A percentile compares a stretch with the other conserved stretches of the same genome.
These are phyloP conservation scores for Poecilia picta DNA, from an alignment of 2,797 vertebrate genomes.

Conservation along the genomic window DNA sequence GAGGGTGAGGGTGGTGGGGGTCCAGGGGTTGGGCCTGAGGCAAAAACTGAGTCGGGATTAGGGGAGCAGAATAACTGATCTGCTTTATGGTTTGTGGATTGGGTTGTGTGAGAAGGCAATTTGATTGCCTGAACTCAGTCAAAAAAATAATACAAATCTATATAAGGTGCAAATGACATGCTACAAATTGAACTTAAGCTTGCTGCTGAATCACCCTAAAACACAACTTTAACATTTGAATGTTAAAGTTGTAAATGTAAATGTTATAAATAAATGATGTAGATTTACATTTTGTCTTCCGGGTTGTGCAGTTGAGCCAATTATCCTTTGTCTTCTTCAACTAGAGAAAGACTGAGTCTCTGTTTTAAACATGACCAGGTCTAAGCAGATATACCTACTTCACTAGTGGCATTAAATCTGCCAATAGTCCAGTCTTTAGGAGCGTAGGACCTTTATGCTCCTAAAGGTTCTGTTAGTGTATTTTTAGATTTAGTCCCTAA, in stretches of 20 bases:
- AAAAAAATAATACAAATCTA: neutral
- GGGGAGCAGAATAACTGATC: conserved; percentile 23
- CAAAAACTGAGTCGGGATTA: conserved; percentile 31
- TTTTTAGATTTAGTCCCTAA: neutral
- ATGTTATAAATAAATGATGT: neutral
- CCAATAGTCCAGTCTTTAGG: neutral
- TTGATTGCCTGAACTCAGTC: neutral
- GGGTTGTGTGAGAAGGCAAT: too few species aligned
- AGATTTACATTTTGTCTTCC: neutral
- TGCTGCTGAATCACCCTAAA: neutral
- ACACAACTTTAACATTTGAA: neutral
- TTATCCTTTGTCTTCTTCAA: neutral
- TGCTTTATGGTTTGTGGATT: neutral
- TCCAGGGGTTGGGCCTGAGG: conserved; percentile 2
- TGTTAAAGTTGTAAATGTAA: too few species aligned
- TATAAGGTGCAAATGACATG: neutral
- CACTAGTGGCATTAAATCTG: too few species aligned
- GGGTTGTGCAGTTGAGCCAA: neutral
- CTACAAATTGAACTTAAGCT: neutral
- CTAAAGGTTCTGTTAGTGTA: too few species aligned
- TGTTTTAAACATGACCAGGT: neutral
- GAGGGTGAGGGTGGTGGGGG: conserved; percentile 6
- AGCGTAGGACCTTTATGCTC: neutral
- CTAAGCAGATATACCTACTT: neutral
- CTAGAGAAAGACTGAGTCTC: neutral